phyloP scores from a whole-genome alignment of 2,888 invertebrate genomes.

The Tipula helvola region DNA sequence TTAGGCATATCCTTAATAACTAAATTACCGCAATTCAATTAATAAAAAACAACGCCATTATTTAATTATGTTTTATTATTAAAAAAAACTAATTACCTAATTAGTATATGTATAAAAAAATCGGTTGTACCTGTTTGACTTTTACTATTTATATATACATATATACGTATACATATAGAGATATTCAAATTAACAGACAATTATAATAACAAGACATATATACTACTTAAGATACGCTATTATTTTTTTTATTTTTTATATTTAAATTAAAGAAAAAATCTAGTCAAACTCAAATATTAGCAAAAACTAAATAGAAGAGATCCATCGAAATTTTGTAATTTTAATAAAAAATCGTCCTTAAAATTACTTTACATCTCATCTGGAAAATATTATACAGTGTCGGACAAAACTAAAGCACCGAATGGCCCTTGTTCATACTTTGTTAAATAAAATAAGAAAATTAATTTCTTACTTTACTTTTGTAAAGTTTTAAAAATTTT shows the following conservation, averaged over 20 bases:
- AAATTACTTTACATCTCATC: too few species aligned
- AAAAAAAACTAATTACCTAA: neutral
- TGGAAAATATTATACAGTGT: too few species aligned
- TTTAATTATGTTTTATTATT: neutral
- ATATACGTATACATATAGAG: neutral
- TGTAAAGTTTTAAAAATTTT: too few species aligned
- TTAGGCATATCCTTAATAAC: neutral
- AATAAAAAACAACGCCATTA: neutral
- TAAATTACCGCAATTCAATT: neutral
- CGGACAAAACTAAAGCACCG: too few species aligned
- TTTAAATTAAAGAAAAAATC: neutral
- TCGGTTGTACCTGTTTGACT: neutral
- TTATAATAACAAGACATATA: neutral
- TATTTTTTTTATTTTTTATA: neutral
- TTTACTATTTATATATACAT: neutral
- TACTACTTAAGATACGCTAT: neutral
- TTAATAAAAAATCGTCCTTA: too few species aligned
- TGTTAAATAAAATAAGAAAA: too few species aligned
- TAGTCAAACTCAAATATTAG: neutral
- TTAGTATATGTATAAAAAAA: neutral
- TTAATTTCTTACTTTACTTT: too few species aligned
- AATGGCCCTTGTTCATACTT: too few species aligned
- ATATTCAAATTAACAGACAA: neutral
- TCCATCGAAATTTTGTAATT: neutral
- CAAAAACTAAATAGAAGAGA: neutral